Conservation (phyloP, 2,888 invertebrate species). For the Zygothrica quintamaculata region DNA sequence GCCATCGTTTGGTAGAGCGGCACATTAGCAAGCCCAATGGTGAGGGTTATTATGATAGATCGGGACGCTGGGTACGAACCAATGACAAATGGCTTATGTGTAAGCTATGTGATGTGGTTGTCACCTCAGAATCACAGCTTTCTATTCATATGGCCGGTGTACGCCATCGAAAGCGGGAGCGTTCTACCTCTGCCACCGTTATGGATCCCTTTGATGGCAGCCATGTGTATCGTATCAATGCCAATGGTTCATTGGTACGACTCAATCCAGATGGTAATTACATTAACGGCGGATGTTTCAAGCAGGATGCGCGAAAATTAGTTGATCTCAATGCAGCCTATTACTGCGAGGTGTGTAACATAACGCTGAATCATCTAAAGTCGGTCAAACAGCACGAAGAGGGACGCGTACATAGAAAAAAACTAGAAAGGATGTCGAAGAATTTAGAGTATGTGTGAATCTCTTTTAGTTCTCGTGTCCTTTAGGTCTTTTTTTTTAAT, state of each 20-base stretch:
- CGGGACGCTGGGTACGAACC: conserved; percentile 67
- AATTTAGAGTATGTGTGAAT: conserved; percentile 11
- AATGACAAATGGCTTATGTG: conserved; percentile 60
- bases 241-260: conserved; percentile 48
- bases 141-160: conserved; percentile 59
- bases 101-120: conserved; percentile 64
- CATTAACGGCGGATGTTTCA: conserved; percentile 4
- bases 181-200: neutral
- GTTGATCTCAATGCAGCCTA: conserved; percentile 40
- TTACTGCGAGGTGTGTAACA: conserved; percentile 63
- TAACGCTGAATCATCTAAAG: conserved; percentile 63
- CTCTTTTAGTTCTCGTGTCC: neutral
- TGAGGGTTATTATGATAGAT: conserved; percentile 47
- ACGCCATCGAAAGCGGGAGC: conserved; percentile 59
- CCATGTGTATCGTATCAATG: conserved; percentile 50
- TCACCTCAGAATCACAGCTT: conserved; percentile 70
- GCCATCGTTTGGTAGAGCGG: conserved; percentile 60
- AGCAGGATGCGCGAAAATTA: conserved; percentile 29
- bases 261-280: conserved; percentile 49
- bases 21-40: conserved; percentile 50
- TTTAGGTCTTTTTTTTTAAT: no score
- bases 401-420: conserved; percentile 59
- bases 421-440: conserved; percentile 20
- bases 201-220: conserved; percentile 37
- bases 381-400: conserved; percentile 66